Conservation (phyloP, 1,140 invertebrate species). For the Zaprionus taronus region DNA sequence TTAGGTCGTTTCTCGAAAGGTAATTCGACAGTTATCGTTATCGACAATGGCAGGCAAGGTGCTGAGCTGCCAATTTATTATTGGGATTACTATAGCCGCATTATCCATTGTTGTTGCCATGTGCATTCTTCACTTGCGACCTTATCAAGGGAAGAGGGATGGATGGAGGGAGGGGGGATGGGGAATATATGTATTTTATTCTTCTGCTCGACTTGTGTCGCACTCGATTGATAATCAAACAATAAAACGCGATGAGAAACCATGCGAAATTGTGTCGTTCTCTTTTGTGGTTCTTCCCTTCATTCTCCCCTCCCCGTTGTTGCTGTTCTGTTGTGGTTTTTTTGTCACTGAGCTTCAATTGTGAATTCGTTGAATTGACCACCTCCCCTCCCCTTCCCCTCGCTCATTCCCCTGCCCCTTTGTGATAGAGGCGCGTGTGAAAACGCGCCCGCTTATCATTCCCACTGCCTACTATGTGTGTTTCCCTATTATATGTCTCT, state of each 20-base stretch:
- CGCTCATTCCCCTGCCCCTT: not conserved
- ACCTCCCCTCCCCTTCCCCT: too few relatives aligned
- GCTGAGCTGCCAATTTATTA: conserved; percentile 25
- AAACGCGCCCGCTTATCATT: conserved; percentile 38
- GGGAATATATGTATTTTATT: conserved; percentile 7
- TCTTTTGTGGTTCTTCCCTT: conserved; percentile 9
- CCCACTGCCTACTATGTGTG: not conserved
- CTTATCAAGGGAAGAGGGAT: conserved; percentile 7
- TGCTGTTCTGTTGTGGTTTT: not conserved
- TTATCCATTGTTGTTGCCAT: conserved; percentile 17
- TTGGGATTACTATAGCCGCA: conserved; percentile 11
- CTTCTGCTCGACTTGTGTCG: not conserved
- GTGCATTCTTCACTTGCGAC: not conserved
- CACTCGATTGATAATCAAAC: conserved; percentile 50
- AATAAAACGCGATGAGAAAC: conserved; percentile 47
- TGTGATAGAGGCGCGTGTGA: conserved; percentile 20
- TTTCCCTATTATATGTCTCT: not conserved
- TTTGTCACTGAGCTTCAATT: conserved; percentile 36
- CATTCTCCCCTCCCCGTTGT: not conserved
- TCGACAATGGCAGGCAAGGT: conserved; percentile 11
- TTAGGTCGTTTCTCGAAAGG: not conserved
- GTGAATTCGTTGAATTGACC: conserved; percentile 30
- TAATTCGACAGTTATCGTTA: conserved; percentile 36
- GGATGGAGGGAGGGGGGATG: too few relatives aligned
- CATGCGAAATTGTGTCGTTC: conserved; percentile 41